A percentile compares a stretch with the other conserved stretches of the same genome.
Conservation (phyloP, 2,888 invertebrate genomes). For the Drosophila paracracens region DNA sequence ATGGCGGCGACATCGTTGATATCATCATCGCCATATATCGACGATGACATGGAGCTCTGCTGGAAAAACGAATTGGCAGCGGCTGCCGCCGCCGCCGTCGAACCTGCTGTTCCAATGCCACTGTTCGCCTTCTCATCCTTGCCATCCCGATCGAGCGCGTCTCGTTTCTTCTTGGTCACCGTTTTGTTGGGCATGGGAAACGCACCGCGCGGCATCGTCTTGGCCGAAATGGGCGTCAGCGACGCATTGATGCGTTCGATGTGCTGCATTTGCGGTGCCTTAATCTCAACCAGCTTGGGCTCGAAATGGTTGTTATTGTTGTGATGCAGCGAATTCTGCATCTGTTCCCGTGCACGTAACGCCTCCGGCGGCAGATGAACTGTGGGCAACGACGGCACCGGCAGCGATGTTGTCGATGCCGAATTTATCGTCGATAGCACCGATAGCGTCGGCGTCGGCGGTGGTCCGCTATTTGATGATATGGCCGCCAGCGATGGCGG, state of each 20-base stretch:
- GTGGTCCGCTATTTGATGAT: constrained; percentile 78
- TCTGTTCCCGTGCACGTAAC: constrained; percentile 70
- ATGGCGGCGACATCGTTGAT: constrained; percentile 99
- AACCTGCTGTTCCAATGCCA: constrained; percentile 48
- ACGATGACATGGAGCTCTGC: constrained; percentile 86
- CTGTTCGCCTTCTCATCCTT: constrained; percentile 68
- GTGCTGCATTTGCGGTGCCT: constrained; percentile 62
- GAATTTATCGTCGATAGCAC: constrained; percentile 82
- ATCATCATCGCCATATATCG: constrained; percentile 93
- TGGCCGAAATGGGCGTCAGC: constrained; percentile 67
- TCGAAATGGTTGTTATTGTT: constrained; percentile 76
- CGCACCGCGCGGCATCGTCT: constrained; percentile 80
- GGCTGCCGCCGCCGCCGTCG: constrained; percentile 74
- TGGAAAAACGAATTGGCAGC: constrained; percentile 86
- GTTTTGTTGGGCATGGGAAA: constrained; percentile 86
- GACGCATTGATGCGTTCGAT: constrained; percentile 69
- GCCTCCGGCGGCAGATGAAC: constrained; percentile 80
- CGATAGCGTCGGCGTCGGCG: constrained; percentile 73
- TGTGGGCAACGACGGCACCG: constrained; percentile 82
- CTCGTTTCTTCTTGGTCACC: constrained; percentile 91
- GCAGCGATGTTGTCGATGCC: constrained; percentile 76
- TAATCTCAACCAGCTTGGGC: constrained; percentile 72
- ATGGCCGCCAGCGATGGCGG: constrained; percentile 82
- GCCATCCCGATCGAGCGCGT: constrained; percentile 87
- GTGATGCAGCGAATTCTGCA: constrained; percentile 77